Evolutionary conservation across 2,888 invertebrate species (phyloP).

Genomic region (Ceriagrion tenellum): DNA sequence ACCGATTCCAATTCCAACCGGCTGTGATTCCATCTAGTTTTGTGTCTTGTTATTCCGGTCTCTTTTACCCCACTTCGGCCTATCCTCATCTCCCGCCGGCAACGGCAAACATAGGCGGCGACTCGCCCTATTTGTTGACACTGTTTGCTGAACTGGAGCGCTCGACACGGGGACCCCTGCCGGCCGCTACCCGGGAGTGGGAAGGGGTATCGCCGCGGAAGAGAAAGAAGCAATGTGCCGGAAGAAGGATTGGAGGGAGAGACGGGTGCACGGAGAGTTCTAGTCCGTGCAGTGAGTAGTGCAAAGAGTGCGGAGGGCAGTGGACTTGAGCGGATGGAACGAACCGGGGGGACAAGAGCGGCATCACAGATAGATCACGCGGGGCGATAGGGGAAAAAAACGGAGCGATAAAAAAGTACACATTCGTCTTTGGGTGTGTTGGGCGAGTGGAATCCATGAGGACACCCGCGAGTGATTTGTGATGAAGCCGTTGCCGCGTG

Average conservation of each 20-base stretch:
- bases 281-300: not conserved
- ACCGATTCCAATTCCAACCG: not conserved
- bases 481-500: not conserved
- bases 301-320: not conserved
- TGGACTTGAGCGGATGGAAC: not conserved
- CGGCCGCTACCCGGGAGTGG: too few relatives aligned
- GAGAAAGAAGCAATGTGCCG: not conserved
- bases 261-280: not conserved
- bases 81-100: not conserved
- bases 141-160: not conserved
- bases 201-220: not conserved
- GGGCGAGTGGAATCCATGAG: not conserved
- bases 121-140: not conserved
- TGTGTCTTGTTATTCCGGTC: not conserved
- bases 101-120: not conserved
- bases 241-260: not conserved
- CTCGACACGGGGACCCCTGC: not conserved
- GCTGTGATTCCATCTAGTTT: not conserved
- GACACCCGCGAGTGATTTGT: not conserved
- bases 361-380: not conserved
- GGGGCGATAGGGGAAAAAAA: not conserved
- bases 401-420: not conserved
- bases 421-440: conserved; percentile 7
- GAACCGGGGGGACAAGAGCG: not conserved
- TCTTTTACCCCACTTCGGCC: not conserved